Evolutionary conservation across 2,888 invertebrate species (phyloP).

Genomic region (Dendrolimus pini): DNA sequence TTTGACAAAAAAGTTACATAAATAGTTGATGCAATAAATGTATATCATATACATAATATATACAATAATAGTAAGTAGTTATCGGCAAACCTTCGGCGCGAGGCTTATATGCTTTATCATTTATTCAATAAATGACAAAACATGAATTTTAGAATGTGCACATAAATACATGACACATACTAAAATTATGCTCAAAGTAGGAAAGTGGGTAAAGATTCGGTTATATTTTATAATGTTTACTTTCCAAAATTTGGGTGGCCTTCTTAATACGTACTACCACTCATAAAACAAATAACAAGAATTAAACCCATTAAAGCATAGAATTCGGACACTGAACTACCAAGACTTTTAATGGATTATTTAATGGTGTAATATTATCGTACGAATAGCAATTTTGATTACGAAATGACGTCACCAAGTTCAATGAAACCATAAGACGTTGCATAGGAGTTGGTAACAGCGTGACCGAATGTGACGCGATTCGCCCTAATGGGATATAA

Average conservation of each 20-base stretch:
- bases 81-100: too few relatives aligned
- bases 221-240: not conserved
- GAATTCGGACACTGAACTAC: too few relatives aligned
- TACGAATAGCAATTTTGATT: too few relatives aligned
- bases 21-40: too few relatives aligned
- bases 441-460: not conserved
- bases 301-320: not conserved
- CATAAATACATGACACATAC: not conserved
- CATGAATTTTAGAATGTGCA: not conserved
- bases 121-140: too few relatives aligned
- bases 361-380: too few relatives aligned
- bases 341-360: too few relatives aligned
- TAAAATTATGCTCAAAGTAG: not conserved
- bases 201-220: not conserved
- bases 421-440: not conserved
- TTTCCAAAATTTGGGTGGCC: not conserved
- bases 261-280: not conserved
- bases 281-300: not conserved
- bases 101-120: too few relatives aligned
- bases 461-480: not conserved
- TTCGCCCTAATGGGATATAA: not conserved
- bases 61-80: too few relatives aligned
- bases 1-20: too few relatives aligned
- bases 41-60: too few relatives aligned
- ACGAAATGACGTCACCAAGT: not conserved